Percentiles rank a stretch among this genome's conserved stretches.
Conservation (phyloP, 1,140 invertebrate species). For the Trypoxylus dichotomus region DNA sequence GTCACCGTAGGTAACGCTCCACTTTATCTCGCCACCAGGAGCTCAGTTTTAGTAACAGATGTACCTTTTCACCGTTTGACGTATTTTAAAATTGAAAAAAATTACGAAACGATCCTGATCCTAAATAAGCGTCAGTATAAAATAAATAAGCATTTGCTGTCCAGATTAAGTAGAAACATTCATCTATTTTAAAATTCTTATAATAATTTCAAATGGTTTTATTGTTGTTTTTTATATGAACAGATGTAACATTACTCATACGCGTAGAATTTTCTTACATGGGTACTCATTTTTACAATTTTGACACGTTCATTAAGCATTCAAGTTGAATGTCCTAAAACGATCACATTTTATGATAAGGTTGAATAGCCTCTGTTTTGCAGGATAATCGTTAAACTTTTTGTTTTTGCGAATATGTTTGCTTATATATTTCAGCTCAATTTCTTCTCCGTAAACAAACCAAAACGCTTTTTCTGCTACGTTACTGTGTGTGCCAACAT, state of each 20-base stretch:
- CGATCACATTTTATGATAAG: neutral
- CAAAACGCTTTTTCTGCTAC: neutral
- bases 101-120: no score
- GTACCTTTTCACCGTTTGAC: neutral
- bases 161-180: neutral
- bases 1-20: slow-evolving; percentile 8
- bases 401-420: neutral
- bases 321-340: neutral
- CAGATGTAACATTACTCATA: neutral
- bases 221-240: neutral
- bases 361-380: neutral
- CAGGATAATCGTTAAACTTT: neutral
- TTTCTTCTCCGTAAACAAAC: neutral
- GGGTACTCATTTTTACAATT: neutral
- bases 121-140: no score
- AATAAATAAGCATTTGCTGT: no score
- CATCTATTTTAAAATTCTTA: neutral
- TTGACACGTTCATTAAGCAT: neutral
- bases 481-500: neutral
- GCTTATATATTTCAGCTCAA: neutral
- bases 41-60: neutral
- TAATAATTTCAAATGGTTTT: neutral
- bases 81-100: neutral
- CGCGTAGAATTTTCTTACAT: neutral
- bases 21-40: neutral